A percentile compares a stretch with the other conserved stretches of the same genome.
These are phyloP conservation scores for Heliconius ismenius DNA, from an alignment of 2,888 invertebrate species.

Conservation along the genomic window DNA sequence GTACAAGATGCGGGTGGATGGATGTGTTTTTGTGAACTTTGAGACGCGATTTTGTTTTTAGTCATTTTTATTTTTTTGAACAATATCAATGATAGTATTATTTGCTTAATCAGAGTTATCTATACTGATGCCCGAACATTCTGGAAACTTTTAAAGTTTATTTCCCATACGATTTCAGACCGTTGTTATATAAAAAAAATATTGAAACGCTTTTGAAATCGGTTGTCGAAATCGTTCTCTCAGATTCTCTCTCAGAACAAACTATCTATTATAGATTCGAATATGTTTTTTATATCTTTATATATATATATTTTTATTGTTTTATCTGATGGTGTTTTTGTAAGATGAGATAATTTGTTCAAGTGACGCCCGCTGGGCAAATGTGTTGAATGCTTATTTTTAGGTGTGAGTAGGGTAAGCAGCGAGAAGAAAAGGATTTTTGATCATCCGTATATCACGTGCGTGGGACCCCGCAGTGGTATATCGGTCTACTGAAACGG, in stretches of 20 bases:
- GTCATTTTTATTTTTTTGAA: too few relatives aligned
- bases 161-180: constrained; percentile 11
- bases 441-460: constrained; percentile 83
- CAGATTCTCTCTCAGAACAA: constrained; percentile 69
- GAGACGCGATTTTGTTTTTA: neutral
- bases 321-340: constrained; percentile 51
- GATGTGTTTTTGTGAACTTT: neutral
- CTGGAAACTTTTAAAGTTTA: constrained; percentile 18
- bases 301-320: constrained; percentile 34
- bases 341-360: constrained; percentile 79
- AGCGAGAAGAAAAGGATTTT: constrained; percentile 85
- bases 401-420: constrained; percentile 77
- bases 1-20: constrained; percentile 12
- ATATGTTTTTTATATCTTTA: constrained; percentile 38
- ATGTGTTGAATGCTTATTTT: constrained; percentile 78
- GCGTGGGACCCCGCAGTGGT: constrained; percentile 65
- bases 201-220: constrained; percentile 58
- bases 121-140: constrained; percentile 51
- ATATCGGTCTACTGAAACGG: constrained; percentile 77
- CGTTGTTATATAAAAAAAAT: neutral
- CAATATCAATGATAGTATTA: neutral
- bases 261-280: constrained; percentile 64
- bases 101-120: constrained; percentile 42
- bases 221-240: constrained; percentile 69
- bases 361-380: constrained; percentile 68